phyloP scores from a whole-genome alignment of 2,888 invertebrate species.

The Syrista parreyssii region DNA sequence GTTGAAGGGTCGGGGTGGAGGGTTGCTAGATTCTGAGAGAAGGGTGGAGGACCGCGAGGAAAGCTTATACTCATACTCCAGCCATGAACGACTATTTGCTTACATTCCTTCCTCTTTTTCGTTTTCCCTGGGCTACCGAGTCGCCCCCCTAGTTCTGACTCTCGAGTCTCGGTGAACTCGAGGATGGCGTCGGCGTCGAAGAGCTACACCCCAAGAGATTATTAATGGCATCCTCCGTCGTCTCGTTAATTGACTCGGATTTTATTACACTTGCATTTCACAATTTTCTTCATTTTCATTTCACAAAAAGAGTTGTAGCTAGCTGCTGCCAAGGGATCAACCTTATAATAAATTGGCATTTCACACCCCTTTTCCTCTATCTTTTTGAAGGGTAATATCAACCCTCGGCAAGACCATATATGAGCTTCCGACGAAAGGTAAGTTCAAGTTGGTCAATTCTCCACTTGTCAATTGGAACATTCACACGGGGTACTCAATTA shows the following conservation, averaged over 20 bases:
- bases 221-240: constrained; percentile 55
- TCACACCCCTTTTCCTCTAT: background rate
- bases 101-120: constrained; percentile 41
- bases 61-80: constrained; percentile 30
- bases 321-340: constrained; percentile 25
- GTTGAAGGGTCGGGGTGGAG: constrained; percentile 7
- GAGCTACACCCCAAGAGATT: constrained; percentile 41
- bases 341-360: constrained; percentile 39
- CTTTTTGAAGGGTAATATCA: background rate
- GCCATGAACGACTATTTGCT: constrained; percentile 49
- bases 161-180: constrained; percentile 14
- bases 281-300: constrained; percentile 21
- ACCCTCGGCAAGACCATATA: background rate
- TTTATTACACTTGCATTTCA: constrained; percentile 51
- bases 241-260: constrained; percentile 59
- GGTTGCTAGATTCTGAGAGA: background rate
- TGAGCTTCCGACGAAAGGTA: background rate
- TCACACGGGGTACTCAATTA: constrained; percentile 16
- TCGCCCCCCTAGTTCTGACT: constrained; percentile 5
- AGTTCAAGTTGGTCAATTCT: background rate
- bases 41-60: constrained; percentile 28
- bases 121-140: constrained; percentile 21
- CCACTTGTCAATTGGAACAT: constrained; percentile 20
- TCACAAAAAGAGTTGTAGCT: constrained; percentile 38
- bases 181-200: constrained; percentile 22